Base-by-base conservation (phyloP, 2,888 invertebrate genomes). In the Cactoblastis cactorum region DNA sequence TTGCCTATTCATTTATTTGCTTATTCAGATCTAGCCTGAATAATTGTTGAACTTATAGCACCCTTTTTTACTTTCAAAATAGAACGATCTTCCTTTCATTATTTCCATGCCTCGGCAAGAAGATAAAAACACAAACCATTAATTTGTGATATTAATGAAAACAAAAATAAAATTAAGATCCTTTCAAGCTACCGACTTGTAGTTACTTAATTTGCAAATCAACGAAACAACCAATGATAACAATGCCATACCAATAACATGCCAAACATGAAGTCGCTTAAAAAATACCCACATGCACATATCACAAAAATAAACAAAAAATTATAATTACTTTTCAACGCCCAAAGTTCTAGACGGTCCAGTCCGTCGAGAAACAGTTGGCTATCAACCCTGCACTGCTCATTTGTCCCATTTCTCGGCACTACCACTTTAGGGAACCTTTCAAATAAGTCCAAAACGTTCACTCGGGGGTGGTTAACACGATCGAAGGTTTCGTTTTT, bases 251-350 rank as follows among this genome's bases (percentile, higher is more conserved):
- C n/a, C n/a, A n/a, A n/a, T n/a, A n/a, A n/a, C n/a, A n/a, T n/a
- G n/a, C n/a, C 18, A 22, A 12, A n/a, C 19, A 22, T n/a, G n/a
- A n/a, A n/a, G n/a, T n/a, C n/a, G n/a, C n/a, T n/a, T n/a, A n/a
- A n/a, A 43, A 28, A 8, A 43, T 43, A 43, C 43, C 43, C 43
- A 34, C 12, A 19, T 33, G 34, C 49, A 52, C 45, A 19, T 33
- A 51, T 45, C 47, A 47, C 32, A 51, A 54, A 52, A 39, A 48
- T 9, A 49, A 43, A 54, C 11, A 45, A 19, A 33, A 33, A 2
- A 14, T 19, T 24, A 48, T 15, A 17, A 43, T 85, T 86, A 92
- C 92, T 91, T 88, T 91, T 91, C 41, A 91, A 53, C 37, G 91
- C 91, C 89, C 91, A 89, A 8, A 91, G 56, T 55, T 92, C 86